phyloP scores from a whole-genome alignment of 2,797 vertebrate genomes.

The Heteromormyrus szaboi region DNA sequence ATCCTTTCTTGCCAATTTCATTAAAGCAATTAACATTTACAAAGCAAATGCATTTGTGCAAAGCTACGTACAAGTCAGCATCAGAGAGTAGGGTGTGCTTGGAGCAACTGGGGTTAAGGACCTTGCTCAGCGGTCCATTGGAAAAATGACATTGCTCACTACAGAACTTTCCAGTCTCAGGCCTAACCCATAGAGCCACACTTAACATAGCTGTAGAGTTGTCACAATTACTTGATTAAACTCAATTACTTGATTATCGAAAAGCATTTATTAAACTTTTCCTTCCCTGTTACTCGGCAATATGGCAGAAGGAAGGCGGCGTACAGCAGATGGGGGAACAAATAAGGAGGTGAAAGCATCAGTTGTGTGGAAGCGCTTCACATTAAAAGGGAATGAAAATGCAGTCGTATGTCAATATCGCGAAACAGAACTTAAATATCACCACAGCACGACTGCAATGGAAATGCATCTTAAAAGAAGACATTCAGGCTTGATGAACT shows the following conservation, averaged over 20 bases:
- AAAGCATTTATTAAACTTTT: neutral
- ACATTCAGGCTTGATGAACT: neutral
- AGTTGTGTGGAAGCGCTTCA: neutral
- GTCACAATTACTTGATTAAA: neutral
- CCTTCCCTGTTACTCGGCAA: neutral
- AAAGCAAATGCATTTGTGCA: neutral
- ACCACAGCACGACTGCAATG: neutral
- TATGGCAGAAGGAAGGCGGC: neutral
- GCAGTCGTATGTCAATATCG: neutral
- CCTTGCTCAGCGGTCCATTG: neutral
- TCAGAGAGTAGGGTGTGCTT: neutral
- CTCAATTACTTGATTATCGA: neutral
- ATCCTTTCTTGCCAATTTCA: neutral
- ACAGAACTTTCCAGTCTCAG: neutral
- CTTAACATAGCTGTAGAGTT: neutral
- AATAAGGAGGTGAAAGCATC: neutral
- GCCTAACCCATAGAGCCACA: neutral
- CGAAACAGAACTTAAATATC: neutral
- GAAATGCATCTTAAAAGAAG: neutral
- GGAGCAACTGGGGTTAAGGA: neutral
- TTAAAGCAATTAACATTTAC: neutral
- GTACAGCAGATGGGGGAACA: neutral
- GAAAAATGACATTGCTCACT: neutral
- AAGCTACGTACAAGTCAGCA: neutral
- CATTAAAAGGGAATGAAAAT: neutral